Percentiles rank a stretch among this genome's conserved stretches.
These are phyloP conservation scores for Dioctria rufipes DNA, from an alignment of 2,888 invertebrate genomes.

Conservation along the genomic window DNA sequence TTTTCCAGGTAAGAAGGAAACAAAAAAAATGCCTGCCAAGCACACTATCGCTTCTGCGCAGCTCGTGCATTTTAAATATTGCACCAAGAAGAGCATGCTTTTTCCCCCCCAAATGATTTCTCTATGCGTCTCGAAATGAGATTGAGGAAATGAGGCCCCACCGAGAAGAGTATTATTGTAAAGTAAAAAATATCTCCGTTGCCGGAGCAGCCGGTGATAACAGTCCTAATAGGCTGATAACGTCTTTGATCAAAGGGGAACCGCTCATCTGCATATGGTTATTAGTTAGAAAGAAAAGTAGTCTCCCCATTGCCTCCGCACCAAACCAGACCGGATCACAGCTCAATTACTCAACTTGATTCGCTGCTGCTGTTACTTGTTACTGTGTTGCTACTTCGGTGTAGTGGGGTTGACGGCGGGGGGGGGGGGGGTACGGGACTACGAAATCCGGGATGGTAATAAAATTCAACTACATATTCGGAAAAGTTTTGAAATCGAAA, in stretches of 20 bases:
- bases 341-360: background rate
- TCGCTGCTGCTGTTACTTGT: background rate
- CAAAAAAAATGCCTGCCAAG: background rate
- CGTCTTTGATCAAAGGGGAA: conserved; percentile 21
- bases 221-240: conserved; percentile 34
- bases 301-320: background rate
- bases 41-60: background rate
- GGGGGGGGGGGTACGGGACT: background rate
- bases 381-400: too few relatives aligned
- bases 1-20: background rate
- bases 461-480: conserved; percentile 21
- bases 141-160: background rate
- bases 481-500: conserved; percentile 20
- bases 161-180: background rate
- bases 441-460: background rate
- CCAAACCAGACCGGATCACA: background rate
- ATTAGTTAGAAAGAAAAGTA: background rate
- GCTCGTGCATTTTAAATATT: conserved; percentile 16
- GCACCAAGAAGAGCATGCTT: background rate
- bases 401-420: background rate
- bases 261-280: background rate
- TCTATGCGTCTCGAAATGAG: background rate
- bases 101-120: background rate
- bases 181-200: conserved; percentile 1
- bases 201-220: conserved; percentile 12